phyloP scores from a whole-genome alignment of 2,888 invertebrate genomes.

The Deilephila elpenor region DNA sequence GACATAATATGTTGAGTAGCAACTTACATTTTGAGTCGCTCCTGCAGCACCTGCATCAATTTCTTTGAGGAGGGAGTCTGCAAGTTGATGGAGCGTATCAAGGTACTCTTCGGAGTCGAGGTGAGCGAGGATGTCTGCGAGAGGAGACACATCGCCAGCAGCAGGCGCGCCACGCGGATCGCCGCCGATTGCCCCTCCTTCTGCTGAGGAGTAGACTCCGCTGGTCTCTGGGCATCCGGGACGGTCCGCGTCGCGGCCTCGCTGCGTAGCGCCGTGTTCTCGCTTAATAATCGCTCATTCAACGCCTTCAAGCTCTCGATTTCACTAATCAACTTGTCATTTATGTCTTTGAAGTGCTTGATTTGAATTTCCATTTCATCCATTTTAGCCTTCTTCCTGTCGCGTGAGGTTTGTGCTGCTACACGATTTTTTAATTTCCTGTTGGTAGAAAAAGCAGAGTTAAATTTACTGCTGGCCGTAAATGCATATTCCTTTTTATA shows the following conservation, averaged over 20 bases:
- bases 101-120: slow-evolving; percentile 90
- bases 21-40: slow-evolving; percentile 87
- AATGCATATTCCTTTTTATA: neutral
- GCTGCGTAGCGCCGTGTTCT: slow-evolving; percentile 86
- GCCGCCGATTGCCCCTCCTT: slow-evolving; percentile 92
- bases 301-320: slow-evolving; percentile 87
- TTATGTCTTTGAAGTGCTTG: slow-evolving; percentile 85
- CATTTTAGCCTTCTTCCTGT: slow-evolving; percentile 97
- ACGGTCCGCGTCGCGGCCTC: slow-evolving; percentile 87
- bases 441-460: slow-evolving; percentile 44
- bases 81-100: slow-evolving; percentile 91
- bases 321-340: slow-evolving; percentile 87
- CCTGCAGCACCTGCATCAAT: slow-evolving; percentile 89
- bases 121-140: slow-evolving; percentile 93
- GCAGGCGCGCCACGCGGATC: slow-evolving; percentile 88
- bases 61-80: slow-evolving; percentile 92
- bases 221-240: slow-evolving; percentile 89
- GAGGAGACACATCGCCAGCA: slow-evolving; percentile 92
- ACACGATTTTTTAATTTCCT: slow-evolving; percentile 98
- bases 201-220: slow-evolving; percentile 97
- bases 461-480: neutral
- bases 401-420: slow-evolving; percentile 98
- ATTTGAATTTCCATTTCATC: slow-evolving; percentile 93
- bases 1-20: neutral
- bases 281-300: slow-evolving; percentile 87